Conservation (phyloP, 2,113 vertebrate genomes). For the Gavia stellata region DNA sequence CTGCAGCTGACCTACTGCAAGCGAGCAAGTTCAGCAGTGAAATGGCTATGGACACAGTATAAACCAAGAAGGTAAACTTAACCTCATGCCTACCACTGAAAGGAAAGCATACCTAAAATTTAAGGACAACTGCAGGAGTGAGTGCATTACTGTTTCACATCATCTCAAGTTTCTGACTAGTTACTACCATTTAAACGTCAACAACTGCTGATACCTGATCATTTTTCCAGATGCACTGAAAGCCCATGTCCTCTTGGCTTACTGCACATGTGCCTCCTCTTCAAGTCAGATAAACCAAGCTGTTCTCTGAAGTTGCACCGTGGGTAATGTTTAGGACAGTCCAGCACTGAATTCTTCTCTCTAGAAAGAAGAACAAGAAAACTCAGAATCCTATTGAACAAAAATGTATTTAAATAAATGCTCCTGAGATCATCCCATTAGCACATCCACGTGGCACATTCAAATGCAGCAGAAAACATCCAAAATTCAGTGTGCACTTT, state of each 20-base stretch:
- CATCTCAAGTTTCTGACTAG: neutral
- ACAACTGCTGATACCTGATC: slow-evolving; percentile 19
- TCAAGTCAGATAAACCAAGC: slow-evolving; percentile 15
- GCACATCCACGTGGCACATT: neutral
- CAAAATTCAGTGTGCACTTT: neutral
- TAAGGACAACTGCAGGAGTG: neutral
- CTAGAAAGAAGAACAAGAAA: slow-evolving; percentile 15
- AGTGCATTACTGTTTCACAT: neutral
- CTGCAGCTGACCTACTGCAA: neutral
- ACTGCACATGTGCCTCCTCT: slow-evolving; percentile 25
- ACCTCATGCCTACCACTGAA: neutral
- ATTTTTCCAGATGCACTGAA: slow-evolving; percentile 26
- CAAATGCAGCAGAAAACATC: neutral
- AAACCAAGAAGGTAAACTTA: neutral
- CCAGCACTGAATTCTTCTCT: slow-evolving; percentile 20
- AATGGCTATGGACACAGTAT: neutral
- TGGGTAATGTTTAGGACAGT: neutral
- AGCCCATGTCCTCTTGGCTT: slow-evolving; percentile 55
- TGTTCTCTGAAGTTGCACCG: neutral
- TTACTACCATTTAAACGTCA: neutral
- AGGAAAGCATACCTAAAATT: neutral
- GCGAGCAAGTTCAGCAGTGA: neutral
- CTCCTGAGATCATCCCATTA: neutral
- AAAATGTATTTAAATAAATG: neutral
- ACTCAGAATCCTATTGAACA: neutral